Conservation (phyloP, 37 sponge, comb jelly and placozoan species). For the Axinella damicornis region DNA sequence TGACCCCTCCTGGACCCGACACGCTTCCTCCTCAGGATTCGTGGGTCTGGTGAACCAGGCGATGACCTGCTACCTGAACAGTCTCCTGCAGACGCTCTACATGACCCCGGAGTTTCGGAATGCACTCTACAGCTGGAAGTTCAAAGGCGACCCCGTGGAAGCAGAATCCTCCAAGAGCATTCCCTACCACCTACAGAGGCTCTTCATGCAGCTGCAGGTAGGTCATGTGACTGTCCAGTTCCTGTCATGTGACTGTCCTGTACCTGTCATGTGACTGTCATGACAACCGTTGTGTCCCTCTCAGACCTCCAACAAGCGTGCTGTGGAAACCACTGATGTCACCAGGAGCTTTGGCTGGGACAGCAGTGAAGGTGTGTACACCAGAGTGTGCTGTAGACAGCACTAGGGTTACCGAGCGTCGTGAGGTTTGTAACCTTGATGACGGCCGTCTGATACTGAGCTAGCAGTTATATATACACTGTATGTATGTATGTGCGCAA, state of each 20-base stretch:
- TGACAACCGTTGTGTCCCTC: no score
- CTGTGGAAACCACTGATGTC: conserved; percentile 95
- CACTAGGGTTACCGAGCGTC: no score
- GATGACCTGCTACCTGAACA: conserved; percentile 98
- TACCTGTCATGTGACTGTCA: not conserved
- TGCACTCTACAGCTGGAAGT: conserved; percentile 78
- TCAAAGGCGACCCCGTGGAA: not conserved
- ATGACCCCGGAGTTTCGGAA: conserved; percentile 98
- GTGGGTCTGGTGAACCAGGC: conserved; percentile 97
- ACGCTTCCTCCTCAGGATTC: conserved; percentile 55
- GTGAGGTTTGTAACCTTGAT: no score
- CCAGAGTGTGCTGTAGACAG: no score
- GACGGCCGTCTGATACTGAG: no score
- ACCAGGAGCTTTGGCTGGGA: conserved; percentile 98
- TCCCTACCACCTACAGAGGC: conserved; percentile 90
- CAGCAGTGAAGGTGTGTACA: conserved; percentile 90
- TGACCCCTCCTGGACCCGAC: no score
- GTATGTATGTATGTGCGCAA: no score
- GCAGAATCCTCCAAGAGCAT: conserved; percentile 75
- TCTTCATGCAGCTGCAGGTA: conserved; percentile 89
- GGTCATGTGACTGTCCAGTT: not conserved
- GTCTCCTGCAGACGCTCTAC: conserved; percentile 91
- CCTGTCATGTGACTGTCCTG: not conserved
- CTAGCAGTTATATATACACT: no score
- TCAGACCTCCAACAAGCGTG: conserved; percentile 84